These are phyloP conservation scores for Peromyscus leucopus DNA, from an alignment of 2,113 vertebrate species.

Conservation along the genomic window DNA sequence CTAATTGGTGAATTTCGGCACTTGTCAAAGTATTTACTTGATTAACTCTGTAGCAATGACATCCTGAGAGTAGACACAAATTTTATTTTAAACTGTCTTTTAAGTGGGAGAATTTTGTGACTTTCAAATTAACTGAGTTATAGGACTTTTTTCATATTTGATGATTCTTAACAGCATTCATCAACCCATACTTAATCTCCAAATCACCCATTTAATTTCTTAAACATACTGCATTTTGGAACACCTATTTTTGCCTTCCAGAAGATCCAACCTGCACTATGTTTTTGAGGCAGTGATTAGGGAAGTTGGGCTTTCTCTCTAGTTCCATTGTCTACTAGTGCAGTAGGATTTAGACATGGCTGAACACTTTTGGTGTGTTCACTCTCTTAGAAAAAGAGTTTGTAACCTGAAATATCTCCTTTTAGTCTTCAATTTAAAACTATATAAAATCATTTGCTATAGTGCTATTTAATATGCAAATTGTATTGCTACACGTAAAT, in stretches of 20 bases:
- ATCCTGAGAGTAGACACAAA: neutral
- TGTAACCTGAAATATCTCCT: neutral
- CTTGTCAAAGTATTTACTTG: conserved; percentile 71
- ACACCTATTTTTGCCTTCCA: neutral
- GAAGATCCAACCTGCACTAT: neutral
- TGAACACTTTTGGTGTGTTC: neutral
- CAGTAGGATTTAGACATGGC: neutral
- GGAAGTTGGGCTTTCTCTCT: neutral
- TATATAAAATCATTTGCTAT: neutral
- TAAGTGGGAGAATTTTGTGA: conserved; percentile 32
- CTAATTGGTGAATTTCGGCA: conserved; percentile 36
- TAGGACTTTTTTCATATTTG: neutral
- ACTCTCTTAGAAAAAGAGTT: neutral
- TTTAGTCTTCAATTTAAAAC: neutral
- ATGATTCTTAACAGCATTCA: neutral
- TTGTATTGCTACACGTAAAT: neutral
- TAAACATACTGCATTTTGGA: neutral
- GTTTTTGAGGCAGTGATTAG: neutral
- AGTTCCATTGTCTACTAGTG: neutral
- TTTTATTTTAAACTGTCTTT: conserved; percentile 50
- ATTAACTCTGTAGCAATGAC: neutral
- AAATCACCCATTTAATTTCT: neutral
- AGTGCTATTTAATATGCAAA: neutral
- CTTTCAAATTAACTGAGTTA: conserved; percentile 25
- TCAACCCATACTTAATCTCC: neutral